Conservation (phyloP, 2,113 vertebrate genomes). For the Baryphthengus martii region DNA sequence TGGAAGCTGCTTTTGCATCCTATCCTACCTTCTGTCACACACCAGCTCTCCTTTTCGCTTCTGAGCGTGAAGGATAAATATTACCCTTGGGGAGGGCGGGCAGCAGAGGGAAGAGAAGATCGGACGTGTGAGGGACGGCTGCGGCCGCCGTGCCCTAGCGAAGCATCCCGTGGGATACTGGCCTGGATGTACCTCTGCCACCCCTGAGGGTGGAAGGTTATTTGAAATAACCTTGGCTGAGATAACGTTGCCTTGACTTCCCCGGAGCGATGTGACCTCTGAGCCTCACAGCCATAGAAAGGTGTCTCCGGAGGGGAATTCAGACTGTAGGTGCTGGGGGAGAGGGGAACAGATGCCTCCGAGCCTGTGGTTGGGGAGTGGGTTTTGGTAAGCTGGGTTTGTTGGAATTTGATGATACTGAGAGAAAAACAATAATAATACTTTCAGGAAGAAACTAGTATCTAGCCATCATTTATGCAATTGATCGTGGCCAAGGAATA, state of each 20-base stretch:
- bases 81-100: constrained; percentile 39
- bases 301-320: neutral
- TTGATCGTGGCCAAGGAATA: neutral
- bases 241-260: neutral
- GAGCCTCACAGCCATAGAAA: neutral
- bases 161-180: accelerated
- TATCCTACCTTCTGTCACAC: constrained; percentile 19
- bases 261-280: neutral
- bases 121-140: neutral
- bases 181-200: neutral
- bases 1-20: constrained; percentile 23
- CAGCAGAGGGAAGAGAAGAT: neutral
- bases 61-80: constrained; percentile 62
- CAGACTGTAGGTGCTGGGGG: neutral
- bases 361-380: neutral
- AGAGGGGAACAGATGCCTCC: neutral
- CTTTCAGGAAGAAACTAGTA: neutral
- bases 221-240: neutral
- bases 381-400: neutral
- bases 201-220: neutral
- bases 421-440: neutral
- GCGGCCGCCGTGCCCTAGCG: neutral
- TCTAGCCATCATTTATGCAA: neutral
- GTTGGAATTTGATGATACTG: neutral
- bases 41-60: constrained; percentile 68